A percentile compares a stretch with the other conserved stretches of the same genome.
Evolutionary conservation across 2,888 invertebrate species (phyloP).

Genomic region (Heliconius ethilla): DNA sequence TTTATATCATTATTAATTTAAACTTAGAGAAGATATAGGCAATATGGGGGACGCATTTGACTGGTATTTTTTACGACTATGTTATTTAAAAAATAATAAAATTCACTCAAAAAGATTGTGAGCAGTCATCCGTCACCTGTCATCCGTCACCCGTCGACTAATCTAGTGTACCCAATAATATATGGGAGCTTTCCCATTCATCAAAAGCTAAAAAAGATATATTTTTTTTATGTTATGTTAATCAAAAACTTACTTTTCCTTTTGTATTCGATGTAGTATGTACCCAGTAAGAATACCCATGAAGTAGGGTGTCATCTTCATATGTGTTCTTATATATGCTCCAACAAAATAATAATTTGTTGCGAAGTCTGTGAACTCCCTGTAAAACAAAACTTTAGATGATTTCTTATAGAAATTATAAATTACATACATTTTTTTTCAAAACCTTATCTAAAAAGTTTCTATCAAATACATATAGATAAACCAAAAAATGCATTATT

Average conservation of each 20-base stretch:
- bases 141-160: not conserved
- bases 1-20: too few species aligned
- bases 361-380: conserved; percentile 85
- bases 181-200: too few species aligned
- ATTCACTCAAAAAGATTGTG: too few species aligned
- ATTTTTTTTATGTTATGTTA: too few species aligned
- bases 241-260: conserved; percentile 77
- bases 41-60: too few species aligned
- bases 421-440: not conserved
- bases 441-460: too few species aligned
- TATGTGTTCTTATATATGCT: conserved; percentile 88
- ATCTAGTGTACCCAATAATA: not conserved
- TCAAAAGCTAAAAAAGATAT: too few species aligned
- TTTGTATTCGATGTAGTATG: conserved; percentile 84
- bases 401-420: not conserved
- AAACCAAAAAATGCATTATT: too few species aligned
- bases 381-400: conserved; percentile 52
- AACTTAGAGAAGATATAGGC: too few species aligned
- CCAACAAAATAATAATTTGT: conserved; percentile 83
- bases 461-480: too few species aligned
- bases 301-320: conserved; percentile 87
- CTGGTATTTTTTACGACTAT: too few species aligned
- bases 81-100: too few species aligned
- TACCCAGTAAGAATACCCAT: conserved; percentile 86
- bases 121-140: not conserved